Evolutionary conservation across 2,113 vertebrate species (phyloP), one percentile per base, ranked within the genome.

Genomic region (Lepus europaeus): DNA sequence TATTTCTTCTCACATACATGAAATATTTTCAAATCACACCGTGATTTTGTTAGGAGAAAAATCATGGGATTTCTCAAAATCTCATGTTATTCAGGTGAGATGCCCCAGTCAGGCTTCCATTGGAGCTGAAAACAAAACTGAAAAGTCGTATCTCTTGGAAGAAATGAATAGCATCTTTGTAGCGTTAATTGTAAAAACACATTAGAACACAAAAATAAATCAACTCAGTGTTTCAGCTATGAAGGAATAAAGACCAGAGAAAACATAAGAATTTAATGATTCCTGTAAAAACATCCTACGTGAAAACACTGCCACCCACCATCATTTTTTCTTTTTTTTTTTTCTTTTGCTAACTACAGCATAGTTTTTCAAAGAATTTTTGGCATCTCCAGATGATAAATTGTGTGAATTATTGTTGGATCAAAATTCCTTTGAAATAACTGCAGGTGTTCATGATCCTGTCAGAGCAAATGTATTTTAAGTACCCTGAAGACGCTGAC

Each of bases 401-500:
- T 94, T 92, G 61, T 92, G 92, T 69, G 12, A 95, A 93, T 97
- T 59, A 31, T 95, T 97, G 91, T 94, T 97, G 81, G 96, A 97
- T 97, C 96, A 96, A 97, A 97, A 97, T 97, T 97, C 95, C 94
- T 97, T 97, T 97, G 97, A 95, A 97, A 97, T 97, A 93, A 95
- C 95, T 97, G 97, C 96, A 97, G 96, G 97, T 97, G 96, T 97
- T 97, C 90, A 90, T 95, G 96, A 96, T 95, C 92, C 96, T 92
- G 92, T 96, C 97, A 89, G 92, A 95, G 89, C 49, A 68, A 95
- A 93, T 92, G 77, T 56, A 74, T 93, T 89, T 81, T 92, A 89
- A 97, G 93, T 51, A 36, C 49, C 23, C 36, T 88, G 20, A 97
- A 86, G 92, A 96, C 31, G 39, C 93, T 95, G 90, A 93, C 95